phyloP scores from a whole-genome alignment of 2,888 invertebrate species.

The Odontothrips loti region DNA sequence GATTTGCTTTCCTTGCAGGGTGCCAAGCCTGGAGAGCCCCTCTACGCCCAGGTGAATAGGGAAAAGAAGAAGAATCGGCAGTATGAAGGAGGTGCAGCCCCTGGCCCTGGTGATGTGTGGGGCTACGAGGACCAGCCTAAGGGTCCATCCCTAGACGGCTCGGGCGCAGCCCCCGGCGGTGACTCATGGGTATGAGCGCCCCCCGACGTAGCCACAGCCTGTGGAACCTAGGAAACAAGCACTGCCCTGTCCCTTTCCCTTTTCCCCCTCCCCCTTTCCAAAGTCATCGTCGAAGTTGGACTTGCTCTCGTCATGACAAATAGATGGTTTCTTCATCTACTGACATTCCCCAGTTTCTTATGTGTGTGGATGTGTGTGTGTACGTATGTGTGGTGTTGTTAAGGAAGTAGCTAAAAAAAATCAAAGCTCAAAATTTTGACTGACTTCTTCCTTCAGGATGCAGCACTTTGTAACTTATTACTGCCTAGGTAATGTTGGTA shows the following conservation, averaged over 20 bases:
- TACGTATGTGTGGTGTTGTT: background rate
- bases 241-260: background rate
- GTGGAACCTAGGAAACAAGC: background rate
- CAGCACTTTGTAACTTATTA: conserved; percentile 13
- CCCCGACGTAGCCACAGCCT: background rate
- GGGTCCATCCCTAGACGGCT: conserved; percentile 32
- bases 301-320: background rate
- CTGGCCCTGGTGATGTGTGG: conserved; percentile 42
- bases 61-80: conserved; percentile 58
- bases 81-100: conserved; percentile 42
- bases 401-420: background rate
- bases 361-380: background rate
- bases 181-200: conserved; percentile 51
- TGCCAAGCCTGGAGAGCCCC: conserved; percentile 57
- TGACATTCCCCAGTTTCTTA: background rate
- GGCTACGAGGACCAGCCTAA: conserved; percentile 40
- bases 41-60: conserved; percentile 63
- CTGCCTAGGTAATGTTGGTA: background rate
- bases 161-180: conserved; percentile 45
- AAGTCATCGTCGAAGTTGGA: background rate
- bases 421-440: background rate
- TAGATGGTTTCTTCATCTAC: background rate
- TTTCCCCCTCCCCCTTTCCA: background rate
- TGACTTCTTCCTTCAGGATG: background rate
- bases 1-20: conserved; percentile 42